These are phyloP conservation scores for Sebastes trivittatus DNA, from an alignment of 2,797 vertebrate genomes.

Conservation along the genomic window DNA sequence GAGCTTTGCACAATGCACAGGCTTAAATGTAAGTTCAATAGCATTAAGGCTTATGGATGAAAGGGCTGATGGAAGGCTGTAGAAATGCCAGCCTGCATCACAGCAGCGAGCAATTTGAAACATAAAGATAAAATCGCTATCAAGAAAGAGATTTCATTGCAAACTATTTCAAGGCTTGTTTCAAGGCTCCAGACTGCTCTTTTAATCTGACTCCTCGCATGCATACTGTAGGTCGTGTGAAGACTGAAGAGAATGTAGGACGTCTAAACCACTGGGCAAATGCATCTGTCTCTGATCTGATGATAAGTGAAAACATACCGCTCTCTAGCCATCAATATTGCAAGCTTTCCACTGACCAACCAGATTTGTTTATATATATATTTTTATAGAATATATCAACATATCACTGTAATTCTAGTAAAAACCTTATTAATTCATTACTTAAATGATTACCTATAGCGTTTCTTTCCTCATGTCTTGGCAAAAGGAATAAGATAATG, in stretches of 20 bases:
- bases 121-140: slow-evolving; percentile 1
- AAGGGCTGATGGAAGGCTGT: neutral
- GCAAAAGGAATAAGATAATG: slow-evolving; percentile 5
- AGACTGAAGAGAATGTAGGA: neutral
- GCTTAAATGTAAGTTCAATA: neutral
- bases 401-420: neutral
- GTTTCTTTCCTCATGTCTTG: neutral
- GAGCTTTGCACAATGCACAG: neutral
- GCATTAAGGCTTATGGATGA: neutral
- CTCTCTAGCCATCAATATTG: neutral
- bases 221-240: neutral
- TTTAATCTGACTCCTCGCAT: neutral
- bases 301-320: neutral
- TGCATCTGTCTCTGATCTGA: neutral
- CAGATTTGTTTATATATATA: neutral
- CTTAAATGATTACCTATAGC: neutral
- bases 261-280: neutral
- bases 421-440: neutral
- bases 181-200: slow-evolving; percentile 12
- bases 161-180: slow-evolving; percentile 9
- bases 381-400: neutral
- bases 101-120: slow-evolving; percentile 1
- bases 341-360: neutral
- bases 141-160: neutral
- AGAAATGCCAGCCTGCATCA: neutral